Percentiles rank a stretch among this genome's conserved stretches.
Conservation (phyloP, 1,140 invertebrate species). For the Drosophila saltans region DNA sequence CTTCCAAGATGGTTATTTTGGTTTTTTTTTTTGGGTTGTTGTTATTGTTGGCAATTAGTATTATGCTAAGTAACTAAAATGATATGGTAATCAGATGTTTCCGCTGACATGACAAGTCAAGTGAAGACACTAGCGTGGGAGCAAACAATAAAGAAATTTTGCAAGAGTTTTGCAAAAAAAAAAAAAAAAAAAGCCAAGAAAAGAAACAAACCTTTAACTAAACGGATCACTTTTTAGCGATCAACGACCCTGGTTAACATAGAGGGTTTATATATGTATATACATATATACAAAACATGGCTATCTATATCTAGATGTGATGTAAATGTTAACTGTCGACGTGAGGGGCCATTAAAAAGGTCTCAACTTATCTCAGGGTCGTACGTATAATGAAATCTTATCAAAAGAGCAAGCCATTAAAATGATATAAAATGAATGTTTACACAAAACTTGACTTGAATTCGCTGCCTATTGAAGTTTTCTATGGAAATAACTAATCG, state of each 20-base stretch:
- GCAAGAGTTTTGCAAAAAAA: slow-evolving; percentile 27
- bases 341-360: slow-evolving; percentile 58
- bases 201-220: slow-evolving; percentile 15
- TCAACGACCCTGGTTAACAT: slow-evolving; percentile 58
- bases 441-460: slow-evolving; percentile 50
- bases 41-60: slow-evolving; percentile 43
- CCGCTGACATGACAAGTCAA: slow-evolving; percentile 41
- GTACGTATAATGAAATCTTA: slow-evolving; percentile 60
- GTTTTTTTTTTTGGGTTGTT: background rate
- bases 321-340: slow-evolving; percentile 17
- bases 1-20: background rate
- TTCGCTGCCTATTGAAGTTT: slow-evolving; percentile 31
- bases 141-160: slow-evolving; percentile 45
- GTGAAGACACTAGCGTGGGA: slow-evolving; percentile 35
- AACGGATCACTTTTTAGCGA: slow-evolving; percentile 17
- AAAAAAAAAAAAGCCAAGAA: slow-evolving; percentile 3
- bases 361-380: slow-evolving; percentile 38
- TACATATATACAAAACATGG: background rate
- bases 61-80: slow-evolving; percentile 57
- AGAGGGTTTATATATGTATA: background rate
- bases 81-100: slow-evolving; percentile 60
- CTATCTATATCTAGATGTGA: slow-evolving; percentile 17
- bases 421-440: slow-evolving; percentile 64
- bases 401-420: slow-evolving; percentile 41
- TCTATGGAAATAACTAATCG: slow-evolving; percentile 46